A percentile compares a stretch with the other conserved stretches of the same genome.
phyloP scores from a whole-genome alignment of 2,113 vertebrate genomes.

The Elanoides forficatus region DNA sequence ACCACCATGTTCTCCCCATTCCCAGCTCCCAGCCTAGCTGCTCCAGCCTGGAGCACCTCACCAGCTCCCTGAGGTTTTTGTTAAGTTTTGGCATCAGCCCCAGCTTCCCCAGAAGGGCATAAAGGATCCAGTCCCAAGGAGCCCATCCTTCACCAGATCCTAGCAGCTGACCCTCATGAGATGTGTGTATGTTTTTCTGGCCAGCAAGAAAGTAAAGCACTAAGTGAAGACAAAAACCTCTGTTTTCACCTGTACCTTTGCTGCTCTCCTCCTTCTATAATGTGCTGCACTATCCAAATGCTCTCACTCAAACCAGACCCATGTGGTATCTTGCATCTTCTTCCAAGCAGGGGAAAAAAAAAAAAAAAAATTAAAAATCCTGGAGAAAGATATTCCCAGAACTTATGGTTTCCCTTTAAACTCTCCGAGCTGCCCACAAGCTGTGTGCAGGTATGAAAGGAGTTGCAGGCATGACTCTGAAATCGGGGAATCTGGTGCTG shows the following conservation, averaged over 20 bases:
- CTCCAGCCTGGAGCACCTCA: background rate
- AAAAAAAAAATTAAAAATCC: background rate
- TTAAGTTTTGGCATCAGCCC: background rate
- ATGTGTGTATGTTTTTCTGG: background rate
- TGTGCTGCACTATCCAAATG: background rate
- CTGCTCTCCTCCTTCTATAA: background rate
- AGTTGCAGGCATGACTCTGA: background rate
- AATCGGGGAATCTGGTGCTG: background rate
- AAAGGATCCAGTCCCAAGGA: background rate
- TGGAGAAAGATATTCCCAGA: background rate
- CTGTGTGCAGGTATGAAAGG: background rate
- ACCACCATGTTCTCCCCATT: background rate
- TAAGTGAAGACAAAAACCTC: background rate
- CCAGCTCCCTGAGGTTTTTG: background rate
- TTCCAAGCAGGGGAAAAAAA: background rate
- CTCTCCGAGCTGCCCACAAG: background rate
- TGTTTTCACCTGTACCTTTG: background rate
- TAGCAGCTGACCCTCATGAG: background rate
- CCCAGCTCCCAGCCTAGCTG: background rate
- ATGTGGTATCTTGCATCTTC: background rate
- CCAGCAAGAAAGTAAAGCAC: background rate
- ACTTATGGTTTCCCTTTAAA: background rate
- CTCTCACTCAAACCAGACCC: background rate
- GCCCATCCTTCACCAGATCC: background rate
- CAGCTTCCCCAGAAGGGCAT: background rate